Conservation (phyloP, 2,797 vertebrate genomes). For the Spinus olivaceus region DNA sequence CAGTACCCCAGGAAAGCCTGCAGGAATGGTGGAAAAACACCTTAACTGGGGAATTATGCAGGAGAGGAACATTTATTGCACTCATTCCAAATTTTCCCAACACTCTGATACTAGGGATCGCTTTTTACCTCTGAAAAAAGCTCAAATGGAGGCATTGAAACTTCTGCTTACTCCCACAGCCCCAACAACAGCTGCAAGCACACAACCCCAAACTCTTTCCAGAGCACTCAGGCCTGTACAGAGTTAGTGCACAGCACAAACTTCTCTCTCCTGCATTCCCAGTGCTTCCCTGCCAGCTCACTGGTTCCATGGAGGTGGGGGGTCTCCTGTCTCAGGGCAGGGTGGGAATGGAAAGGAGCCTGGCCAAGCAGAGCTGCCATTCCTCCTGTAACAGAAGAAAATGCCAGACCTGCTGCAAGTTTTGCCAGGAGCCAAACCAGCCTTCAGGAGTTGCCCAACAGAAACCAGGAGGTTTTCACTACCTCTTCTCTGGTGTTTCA, state of each 20-base stretch:
- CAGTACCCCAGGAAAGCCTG: neutral
- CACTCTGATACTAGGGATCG: neutral
- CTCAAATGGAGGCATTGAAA: neutral
- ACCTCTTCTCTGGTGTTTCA: neutral
- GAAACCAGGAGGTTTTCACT: neutral
- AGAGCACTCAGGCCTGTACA: neutral
- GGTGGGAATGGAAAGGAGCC: neutral
- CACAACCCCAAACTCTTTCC: neutral
- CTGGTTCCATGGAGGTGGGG: rapidly evolving
- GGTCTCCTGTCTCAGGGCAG: neutral
- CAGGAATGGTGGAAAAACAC: neutral
- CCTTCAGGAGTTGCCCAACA: neutral
- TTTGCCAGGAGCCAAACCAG: neutral
- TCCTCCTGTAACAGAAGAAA: neutral
- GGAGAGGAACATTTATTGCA: neutral
- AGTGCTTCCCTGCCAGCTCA: neutral
- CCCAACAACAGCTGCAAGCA: rapidly evolving
- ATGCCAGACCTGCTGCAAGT: neutral
- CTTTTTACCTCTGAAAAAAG: neutral
- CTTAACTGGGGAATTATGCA: neutral
- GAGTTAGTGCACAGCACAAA: neutral
- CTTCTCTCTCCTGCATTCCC: neutral
- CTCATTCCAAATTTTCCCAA: neutral
- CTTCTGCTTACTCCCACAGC: neutral
- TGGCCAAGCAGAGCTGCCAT: neutral